Evolutionary conservation across 2,888 invertebrate genomes (phyloP), one percentile per base, ranked within the genome.

Genomic region (Eurois occulta): DNA sequence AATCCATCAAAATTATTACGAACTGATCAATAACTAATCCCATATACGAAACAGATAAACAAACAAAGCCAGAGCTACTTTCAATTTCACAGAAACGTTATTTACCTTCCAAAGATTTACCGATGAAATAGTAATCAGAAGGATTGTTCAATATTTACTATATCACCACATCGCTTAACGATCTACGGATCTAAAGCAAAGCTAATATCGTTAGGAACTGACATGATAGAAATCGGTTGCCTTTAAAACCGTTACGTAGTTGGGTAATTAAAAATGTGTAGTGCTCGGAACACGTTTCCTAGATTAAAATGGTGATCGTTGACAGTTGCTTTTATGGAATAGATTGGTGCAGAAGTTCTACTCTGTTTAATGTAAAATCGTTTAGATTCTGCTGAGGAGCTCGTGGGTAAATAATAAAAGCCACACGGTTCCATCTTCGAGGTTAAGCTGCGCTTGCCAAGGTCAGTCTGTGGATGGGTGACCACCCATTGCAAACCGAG

Each of bases 291-390:
- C 82, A 84, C 77, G 80, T 77, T 86, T 80, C 67, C 86, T 86
- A 88, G 89, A 89, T 89, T 89, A 89, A 89, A 89, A 89, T 75
- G 77, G 89, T 82, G 84, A 88, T 83, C 85, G 85, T 78, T 86
- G 87, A 87, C 86, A 87, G 87, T 78, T 52, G 62, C 28, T 38
- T 38, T 24, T 38, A 21, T 41, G 6, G 18, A 62, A 43, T 3
- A 68, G 28, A 80, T 58, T 28, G 3, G 32, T 58, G 28, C 83
- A 83, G 80, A 83, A 83, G 72, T 18, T 35, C 35, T 21, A 66
- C 11, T 79, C 8, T 43, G 52, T 21, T 43, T 32, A 38, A 38
- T 48, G 18, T 28, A 65, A 75, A 67, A 60, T n/a, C 5, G 21
- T 24, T 18, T 21, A 10, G 2, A 32, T 38, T 18, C 11, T 32